phyloP scores from a whole-genome alignment of 2,888 invertebrate species.

The Spilosoma lubricipeda region DNA sequence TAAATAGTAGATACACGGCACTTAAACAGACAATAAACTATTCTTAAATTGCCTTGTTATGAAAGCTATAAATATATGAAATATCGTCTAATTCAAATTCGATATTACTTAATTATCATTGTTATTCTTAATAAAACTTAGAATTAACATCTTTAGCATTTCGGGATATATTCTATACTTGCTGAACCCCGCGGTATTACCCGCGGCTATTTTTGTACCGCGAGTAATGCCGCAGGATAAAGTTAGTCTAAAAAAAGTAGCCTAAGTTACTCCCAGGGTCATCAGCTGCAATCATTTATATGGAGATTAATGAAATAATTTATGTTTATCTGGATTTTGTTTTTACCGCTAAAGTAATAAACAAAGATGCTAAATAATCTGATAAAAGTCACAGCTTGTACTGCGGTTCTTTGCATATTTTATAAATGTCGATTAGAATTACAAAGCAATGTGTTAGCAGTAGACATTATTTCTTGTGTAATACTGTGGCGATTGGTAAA shows the following conservation, averaged over 20 bases:
- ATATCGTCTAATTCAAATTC: not conserved
- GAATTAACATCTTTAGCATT: no score
- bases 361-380: not conserved
- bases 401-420: not conserved
- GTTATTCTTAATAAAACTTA: no score
- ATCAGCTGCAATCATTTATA: not conserved
- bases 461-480: not conserved
- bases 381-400: not conserved
- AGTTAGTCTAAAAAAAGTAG: no score
- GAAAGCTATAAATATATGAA: conserved; percentile 5
- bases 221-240: no score
- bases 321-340: not conserved
- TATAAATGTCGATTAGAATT: not conserved
- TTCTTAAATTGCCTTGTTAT: not conserved
- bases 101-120: not conserved
- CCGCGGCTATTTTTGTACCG: no score
- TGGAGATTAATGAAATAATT: not conserved
- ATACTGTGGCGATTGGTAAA: not conserved
- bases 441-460: not conserved
- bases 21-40: conserved; percentile 5
- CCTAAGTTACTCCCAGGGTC: no score
- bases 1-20: not conserved
- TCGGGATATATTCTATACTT: no score
- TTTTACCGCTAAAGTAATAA: not conserved
- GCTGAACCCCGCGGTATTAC: no score